Percentiles rank a stretch among this genome's conserved stretches.
These are phyloP conservation scores for Cryptotermes secundus DNA, from an alignment of 1,140 invertebrate genomes.

Conservation along the genomic window DNA sequence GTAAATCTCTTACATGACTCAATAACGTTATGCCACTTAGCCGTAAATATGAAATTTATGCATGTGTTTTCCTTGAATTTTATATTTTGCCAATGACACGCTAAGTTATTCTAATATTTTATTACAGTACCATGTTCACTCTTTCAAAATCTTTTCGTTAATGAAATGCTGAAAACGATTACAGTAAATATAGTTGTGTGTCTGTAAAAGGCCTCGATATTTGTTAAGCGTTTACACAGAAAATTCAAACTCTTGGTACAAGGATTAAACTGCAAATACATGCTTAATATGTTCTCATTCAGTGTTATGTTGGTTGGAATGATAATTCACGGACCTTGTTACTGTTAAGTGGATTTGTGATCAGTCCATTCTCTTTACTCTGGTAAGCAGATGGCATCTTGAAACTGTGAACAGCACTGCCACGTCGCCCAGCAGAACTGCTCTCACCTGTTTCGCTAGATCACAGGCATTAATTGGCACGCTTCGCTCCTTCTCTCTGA, in stretches of 20 bases:
- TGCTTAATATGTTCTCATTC: neutral
- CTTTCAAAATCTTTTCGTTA: too few relatives aligned
- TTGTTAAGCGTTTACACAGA: neutral
- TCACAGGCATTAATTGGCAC: neutral
- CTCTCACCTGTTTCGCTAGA: neutral
- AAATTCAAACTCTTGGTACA: neutral
- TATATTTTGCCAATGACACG: too few relatives aligned
- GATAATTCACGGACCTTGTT: neutral
- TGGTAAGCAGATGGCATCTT: neutral
- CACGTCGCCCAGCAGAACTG: neutral
- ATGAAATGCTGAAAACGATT: too few relatives aligned
- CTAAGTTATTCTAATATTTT: too few relatives aligned
- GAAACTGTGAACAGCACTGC: neutral
- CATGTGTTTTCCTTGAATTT: too few relatives aligned
- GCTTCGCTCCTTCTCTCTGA: neutral
- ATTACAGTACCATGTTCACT: too few relatives aligned
- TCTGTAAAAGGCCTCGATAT: too few relatives aligned
- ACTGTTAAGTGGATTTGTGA: neutral
- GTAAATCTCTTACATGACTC: too few relatives aligned
- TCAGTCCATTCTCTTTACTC: neutral
- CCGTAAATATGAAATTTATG: too few relatives aligned
- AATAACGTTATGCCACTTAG: too few relatives aligned
- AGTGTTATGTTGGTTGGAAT: neutral
- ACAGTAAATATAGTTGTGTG: too few relatives aligned
- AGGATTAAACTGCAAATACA: neutral